Evolutionary conservation across 2,113 vertebrate genomes (phyloP).

Genomic region (Dolichallabes microphthalmus): DNA sequence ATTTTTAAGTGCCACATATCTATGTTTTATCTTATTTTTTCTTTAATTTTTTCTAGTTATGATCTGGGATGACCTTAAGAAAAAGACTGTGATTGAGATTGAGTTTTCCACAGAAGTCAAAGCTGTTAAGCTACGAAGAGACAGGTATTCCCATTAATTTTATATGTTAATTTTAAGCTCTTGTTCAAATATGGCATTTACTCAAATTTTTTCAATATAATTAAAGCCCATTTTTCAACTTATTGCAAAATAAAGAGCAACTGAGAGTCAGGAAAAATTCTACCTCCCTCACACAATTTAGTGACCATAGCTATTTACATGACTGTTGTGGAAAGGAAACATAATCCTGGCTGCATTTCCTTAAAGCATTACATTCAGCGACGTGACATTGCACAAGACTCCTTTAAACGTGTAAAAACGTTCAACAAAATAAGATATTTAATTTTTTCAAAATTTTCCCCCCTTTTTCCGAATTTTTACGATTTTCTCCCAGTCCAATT

Average conservation of each 20-base stretch:
- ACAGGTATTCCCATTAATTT: conserved; percentile 74
- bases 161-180: neutral
- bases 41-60: conserved; percentile 86
- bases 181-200: neutral
- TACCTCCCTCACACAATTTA: too few relatives aligned
- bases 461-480: too few relatives aligned
- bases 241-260: neutral
- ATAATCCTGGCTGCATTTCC: neutral
- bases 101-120: conserved; percentile 99
- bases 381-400: neutral
- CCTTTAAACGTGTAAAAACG: neutral
- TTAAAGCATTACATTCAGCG: neutral
- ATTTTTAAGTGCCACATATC: neutral
- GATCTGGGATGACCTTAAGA: conserved; percentile 99
- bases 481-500: too few relatives aligned
- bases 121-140: conserved; percentile 93
- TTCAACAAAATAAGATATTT: neutral
- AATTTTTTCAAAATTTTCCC: too few relatives aligned
- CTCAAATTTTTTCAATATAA: neutral
- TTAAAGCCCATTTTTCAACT: neutral
- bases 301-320: neutral
- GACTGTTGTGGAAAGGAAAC: neutral
- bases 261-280: neutral
- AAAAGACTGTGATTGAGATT: conserved; percentile 98
- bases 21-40: neutral